These are phyloP conservation scores for Talpa occidentalis DNA, from an alignment of 2,113 vertebrate species.

Conservation along the genomic window DNA sequence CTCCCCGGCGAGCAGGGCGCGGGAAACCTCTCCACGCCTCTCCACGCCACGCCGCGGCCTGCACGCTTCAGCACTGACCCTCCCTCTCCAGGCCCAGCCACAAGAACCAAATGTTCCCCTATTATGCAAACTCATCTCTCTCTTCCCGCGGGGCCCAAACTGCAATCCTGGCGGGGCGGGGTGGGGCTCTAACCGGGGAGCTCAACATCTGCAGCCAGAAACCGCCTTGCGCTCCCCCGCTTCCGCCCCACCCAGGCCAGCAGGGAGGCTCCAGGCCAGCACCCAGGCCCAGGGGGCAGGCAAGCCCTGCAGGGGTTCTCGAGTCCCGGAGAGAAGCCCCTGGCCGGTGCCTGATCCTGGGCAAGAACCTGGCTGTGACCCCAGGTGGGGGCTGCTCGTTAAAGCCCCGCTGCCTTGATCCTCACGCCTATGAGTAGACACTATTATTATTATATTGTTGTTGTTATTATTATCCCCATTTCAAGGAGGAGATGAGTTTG, in stretches of 20 bases:
- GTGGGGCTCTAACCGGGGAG: accelerated
- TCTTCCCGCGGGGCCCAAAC: neutral
- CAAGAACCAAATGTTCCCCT: constrained; percentile 52
- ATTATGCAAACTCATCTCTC: constrained; percentile 42
- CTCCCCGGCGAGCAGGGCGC: accelerated
- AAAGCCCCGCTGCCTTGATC: too few relatives aligned
- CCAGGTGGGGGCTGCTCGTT: accelerated
- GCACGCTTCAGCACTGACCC: constrained; percentile 34
- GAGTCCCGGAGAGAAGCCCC: too few relatives aligned
- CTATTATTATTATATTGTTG: too few relatives aligned
- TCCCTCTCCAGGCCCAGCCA: neutral
- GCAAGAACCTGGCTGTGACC: neutral
- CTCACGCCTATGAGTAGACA: accelerated
- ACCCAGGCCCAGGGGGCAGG: neutral
- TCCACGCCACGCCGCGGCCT: neutral
- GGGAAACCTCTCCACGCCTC: neutral
- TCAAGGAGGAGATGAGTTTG: neutral
- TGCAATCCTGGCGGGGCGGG: neutral
- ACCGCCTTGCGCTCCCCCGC: accelerated
- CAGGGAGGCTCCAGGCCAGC: neutral
- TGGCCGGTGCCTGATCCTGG: neutral
- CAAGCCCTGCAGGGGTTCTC: neutral
- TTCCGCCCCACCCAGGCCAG: neutral
- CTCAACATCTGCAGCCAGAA: accelerated
- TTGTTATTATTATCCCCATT: neutral